phyloP scores from a whole-genome alignment of 2,888 invertebrate genomes.

The Marronus borbonicus region DNA sequence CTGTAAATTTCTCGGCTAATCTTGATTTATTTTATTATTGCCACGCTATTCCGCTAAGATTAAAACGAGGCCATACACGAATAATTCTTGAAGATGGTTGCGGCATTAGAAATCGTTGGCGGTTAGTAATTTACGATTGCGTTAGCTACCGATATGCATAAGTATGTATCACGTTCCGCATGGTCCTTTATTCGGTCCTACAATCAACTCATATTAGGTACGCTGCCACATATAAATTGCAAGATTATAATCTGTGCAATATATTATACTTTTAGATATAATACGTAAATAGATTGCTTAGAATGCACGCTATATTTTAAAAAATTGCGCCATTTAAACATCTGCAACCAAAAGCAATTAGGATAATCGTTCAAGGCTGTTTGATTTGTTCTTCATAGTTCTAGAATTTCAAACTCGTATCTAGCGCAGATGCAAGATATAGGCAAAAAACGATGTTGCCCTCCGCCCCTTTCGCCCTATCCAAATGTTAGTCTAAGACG shows the following conservation, averaged over 20 bases:
- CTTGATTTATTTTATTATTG: conserved; percentile 33
- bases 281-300: no score
- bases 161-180: neutral
- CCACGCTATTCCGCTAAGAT: conserved; percentile 32
- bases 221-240: neutral
- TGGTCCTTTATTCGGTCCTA: neutral
- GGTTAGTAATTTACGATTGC: conserved; percentile 26
- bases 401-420: no score
- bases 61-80: neutral
- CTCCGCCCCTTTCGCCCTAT: no score
- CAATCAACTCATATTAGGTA: neutral
- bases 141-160: neutral
- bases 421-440: no score
- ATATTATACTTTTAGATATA: no score
- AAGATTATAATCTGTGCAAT: neutral
- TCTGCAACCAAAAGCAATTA: no score
- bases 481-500: no score
- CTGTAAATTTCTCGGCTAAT: conserved; percentile 32
- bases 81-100: conserved; percentile 23
- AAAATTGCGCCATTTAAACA: no score
- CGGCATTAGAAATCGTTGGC: conserved; percentile 6
- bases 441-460: no score
- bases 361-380: no score
- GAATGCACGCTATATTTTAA: no score
- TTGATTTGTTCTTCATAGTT: no score